Base-by-base conservation (phyloP, 2,113 vertebrate species). In the Chaetura pelagica region DNA sequence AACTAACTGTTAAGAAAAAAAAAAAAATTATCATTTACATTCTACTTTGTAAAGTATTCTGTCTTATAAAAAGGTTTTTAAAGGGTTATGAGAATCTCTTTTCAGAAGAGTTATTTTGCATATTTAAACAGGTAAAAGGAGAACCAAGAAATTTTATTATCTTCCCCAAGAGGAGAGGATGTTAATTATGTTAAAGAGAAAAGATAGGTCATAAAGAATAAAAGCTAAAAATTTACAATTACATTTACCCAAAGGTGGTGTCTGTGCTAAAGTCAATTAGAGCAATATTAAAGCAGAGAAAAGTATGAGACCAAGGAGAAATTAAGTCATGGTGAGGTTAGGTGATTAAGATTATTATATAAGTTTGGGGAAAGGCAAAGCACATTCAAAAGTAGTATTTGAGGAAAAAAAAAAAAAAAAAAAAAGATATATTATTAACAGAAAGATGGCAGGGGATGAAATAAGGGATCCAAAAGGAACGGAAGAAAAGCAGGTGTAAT, bases 201-300 rank as follows among this genome's bases (percentile, higher is more conserved):
- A 93, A 87, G 10, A 64, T 8, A 57, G 3, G 29, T 79, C 38
- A 57, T 85, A 87, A 61, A 15, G 10, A 61, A 68, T 49, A 21
- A 73, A 94, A 72, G n/a, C 7, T 79, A 57, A 90, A 91, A 83
- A n/a, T 24, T 46, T 23, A 69, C 18, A 30, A 35, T 29, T 69
- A 69, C 82, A 62, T 80, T 86, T 74, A 69, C 51, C 9, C 51
- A 59, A 62, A 54, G 29, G 63, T 34, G 6, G 62, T 54, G 29
- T 62, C 6, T 69, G 10, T 77, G 35, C 11, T 86, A 15, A 81
- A 87, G 55, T 63, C 22, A 92, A 76, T 91, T 82, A 83, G 16
- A 88, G 7, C 7, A 90, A 92, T 87, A 87, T 79, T 83, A 94
- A 91, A 83, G 6, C 10, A 85, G 58, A 72, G 49, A 90, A 90